Conservation (phyloP, 35 echinoderm and acorn worm species). For the Diadema setosum region DNA sequence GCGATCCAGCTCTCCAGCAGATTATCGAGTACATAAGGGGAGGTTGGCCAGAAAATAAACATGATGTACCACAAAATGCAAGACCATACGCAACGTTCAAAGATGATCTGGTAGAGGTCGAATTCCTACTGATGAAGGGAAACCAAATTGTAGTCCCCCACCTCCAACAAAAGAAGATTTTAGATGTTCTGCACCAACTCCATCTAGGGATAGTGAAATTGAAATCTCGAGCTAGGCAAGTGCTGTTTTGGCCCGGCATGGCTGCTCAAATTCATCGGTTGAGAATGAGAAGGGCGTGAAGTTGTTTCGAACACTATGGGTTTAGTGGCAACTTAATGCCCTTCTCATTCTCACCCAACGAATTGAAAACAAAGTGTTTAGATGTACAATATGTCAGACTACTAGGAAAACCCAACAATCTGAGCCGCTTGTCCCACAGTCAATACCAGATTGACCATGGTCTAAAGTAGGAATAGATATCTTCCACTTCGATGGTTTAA, state of each 20-base stretch:
- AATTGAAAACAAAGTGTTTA: slow-evolving; percentile 23
- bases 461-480: neutral
- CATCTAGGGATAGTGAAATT: slow-evolving; percentile 62
- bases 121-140: slow-evolving; percentile 18
- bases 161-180: slow-evolving; percentile 43
- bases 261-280: slow-evolving; percentile 25
- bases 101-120: slow-evolving; percentile 12
- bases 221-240: slow-evolving; percentile 41
- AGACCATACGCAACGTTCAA: neutral
- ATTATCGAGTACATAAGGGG: neutral
- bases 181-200: slow-evolving; percentile 41
- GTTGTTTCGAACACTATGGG: no score
- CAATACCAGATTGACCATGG: slow-evolving; percentile 21
- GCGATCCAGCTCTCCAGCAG: neutral
- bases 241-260: no score
- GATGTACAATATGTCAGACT: slow-evolving; percentile 35
- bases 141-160: slow-evolving; percentile 46
- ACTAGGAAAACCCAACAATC: slow-evolving; percentile 32
- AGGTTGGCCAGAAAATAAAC: slow-evolving; percentile 33
- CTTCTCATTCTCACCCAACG: no score
- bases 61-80: slow-evolving; percentile 19
- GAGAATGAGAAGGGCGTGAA: no score
- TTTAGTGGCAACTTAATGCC: no score
- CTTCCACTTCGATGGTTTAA: no score
- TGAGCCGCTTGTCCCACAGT: no score